These are phyloP conservation scores for Gryllus longicercus DNA, from an alignment of 2,888 invertebrate genomes.

Conservation along the genomic window DNA sequence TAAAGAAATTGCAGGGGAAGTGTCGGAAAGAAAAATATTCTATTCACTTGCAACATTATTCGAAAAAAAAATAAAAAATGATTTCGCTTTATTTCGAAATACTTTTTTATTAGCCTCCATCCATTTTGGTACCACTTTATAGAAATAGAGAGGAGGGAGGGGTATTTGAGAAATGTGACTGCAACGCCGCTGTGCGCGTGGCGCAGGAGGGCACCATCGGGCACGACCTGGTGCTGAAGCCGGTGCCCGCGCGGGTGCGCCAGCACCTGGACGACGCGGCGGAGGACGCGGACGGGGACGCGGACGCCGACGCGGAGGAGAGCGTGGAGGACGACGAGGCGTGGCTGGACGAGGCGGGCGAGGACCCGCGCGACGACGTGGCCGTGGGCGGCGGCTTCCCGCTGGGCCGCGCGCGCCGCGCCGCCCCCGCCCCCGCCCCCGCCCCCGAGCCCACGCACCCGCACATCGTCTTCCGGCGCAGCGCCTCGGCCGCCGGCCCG, in stretches of 20 bases:
- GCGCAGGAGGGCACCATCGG: constrained; percentile 88
- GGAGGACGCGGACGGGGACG: constrained; percentile 67
- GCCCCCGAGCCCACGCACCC: constrained; percentile 50
- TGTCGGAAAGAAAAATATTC: too few species aligned
- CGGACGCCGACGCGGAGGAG: constrained; percentile 69
- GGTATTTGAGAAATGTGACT: not conserved
- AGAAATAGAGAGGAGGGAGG: too few species aligned
- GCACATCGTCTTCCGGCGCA: constrained; percentile 75
- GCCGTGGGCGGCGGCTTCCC: constrained; percentile 38
- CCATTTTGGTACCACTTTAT: too few species aligned
- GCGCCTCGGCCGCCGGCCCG: constrained; percentile 52
- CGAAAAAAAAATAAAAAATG: too few species aligned
- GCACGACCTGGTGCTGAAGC: constrained; percentile 80
- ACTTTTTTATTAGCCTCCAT: too few species aligned
- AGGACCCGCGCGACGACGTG: constrained; percentile 40
- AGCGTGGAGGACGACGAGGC: constrained; percentile 50
- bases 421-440: constrained; percentile 52
- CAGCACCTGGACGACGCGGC: constrained; percentile 41
- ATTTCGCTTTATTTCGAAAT: too few species aligned
- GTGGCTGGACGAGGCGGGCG: constrained; percentile 63
- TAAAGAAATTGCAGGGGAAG: too few species aligned
- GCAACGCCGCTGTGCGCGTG: not conserved
- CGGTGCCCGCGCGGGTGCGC: constrained; percentile 70
- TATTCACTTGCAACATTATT: too few species aligned
- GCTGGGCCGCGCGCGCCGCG: constrained; percentile 47